Evolutionary conservation across 2,888 invertebrate species (phyloP).

Genomic region (Erebia epiphron): DNA sequence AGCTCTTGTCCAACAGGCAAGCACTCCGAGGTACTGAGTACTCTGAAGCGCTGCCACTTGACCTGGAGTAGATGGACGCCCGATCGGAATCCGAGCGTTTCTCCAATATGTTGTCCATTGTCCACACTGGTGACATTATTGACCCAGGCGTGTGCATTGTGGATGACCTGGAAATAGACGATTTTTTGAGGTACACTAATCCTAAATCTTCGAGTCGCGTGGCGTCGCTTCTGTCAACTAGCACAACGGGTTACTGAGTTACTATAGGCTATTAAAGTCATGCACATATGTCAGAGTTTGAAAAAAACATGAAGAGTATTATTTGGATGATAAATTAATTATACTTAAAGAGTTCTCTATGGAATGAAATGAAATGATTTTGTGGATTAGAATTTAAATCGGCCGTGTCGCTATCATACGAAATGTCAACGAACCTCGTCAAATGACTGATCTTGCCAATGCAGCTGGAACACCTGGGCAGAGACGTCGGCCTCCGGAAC

Average conservation of each 20-base stretch:
- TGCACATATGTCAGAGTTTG: too few species aligned
- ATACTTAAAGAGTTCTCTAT: too few species aligned
- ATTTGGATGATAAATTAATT: too few species aligned
- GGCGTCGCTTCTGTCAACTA: too few species aligned
- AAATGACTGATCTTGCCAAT: conserved; percentile 89
- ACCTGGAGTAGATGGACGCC: conserved; percentile 85
- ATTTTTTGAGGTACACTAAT: not conserved
- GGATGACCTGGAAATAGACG: conserved; percentile 76
- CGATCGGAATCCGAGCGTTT: conserved; percentile 82
- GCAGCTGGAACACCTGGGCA: conserved; percentile 89
- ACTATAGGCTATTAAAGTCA: too few species aligned
- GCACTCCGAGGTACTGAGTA: conserved; percentile 83
- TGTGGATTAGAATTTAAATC: too few species aligned
- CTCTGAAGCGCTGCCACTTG: conserved; percentile 86
- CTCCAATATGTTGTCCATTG: conserved; percentile 80
- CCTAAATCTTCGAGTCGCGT: too few species aligned
- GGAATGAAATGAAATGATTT: too few species aligned
- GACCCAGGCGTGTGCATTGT: conserved; percentile 80
- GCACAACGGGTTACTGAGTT: too few species aligned
- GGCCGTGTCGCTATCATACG: too few species aligned
- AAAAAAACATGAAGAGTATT: too few species aligned
- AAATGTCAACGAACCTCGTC: conserved; percentile 66
- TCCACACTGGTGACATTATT: conserved; percentile 82
- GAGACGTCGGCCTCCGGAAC: conserved; percentile 68
- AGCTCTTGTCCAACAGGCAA: conserved; percentile 76